phyloP scores from a whole-genome alignment of 2,888 invertebrate species.

The Geophilus truncorum region DNA sequence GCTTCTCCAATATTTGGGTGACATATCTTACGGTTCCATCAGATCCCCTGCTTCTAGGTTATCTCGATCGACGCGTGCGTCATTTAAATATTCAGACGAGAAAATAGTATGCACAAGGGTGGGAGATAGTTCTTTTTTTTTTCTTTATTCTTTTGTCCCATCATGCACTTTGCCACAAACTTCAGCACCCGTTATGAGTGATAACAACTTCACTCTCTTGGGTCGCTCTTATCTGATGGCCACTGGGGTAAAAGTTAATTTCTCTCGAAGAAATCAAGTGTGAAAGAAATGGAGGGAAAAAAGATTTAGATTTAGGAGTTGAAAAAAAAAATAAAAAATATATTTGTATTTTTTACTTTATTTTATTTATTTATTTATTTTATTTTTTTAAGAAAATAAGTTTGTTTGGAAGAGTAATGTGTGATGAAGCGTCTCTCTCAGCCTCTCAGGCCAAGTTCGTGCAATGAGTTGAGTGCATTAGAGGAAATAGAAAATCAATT shows the following conservation, averaged over 20 bases:
- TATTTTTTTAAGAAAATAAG: not conserved
- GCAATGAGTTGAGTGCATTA: not conserved
- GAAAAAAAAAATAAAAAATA: no score
- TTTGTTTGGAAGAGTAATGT: not conserved
- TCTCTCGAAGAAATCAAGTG: not conserved
- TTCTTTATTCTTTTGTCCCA: not conserved
- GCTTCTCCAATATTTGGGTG: not conserved
- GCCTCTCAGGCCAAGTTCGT: no score
- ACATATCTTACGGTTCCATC: not conserved
- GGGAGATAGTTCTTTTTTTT: not conserved
- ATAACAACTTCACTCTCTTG: not conserved
- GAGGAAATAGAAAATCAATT: not conserved
- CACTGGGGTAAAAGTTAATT: not conserved
- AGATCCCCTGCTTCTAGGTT: not conserved
- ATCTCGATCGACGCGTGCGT: not conserved
- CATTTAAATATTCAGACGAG: not conserved
- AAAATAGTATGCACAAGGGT: not conserved
- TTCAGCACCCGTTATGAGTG: not conserved
- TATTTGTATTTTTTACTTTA: not conserved
- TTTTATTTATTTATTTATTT: no score
- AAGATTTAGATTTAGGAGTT: not conserved
- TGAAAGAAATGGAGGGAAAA: not conserved
- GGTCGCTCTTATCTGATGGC: not conserved
- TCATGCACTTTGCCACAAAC: not conserved
- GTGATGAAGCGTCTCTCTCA: not conserved